phyloP scores from a whole-genome alignment of 2,113 vertebrate genomes.

The Sylvicapra grimmia region DNA sequence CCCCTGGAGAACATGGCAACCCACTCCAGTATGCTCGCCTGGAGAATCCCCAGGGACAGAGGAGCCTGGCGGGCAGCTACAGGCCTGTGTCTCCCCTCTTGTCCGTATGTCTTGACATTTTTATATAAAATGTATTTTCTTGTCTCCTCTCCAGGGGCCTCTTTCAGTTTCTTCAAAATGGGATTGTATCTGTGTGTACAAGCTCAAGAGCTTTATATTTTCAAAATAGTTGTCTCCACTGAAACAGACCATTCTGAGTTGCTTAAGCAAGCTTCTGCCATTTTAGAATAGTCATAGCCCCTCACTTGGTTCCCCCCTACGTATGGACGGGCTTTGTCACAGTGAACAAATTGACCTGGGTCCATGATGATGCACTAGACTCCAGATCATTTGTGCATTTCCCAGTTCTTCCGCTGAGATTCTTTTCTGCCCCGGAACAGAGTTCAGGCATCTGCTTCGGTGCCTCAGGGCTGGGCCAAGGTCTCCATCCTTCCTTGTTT shows the following conservation, averaged over 20 bases:
- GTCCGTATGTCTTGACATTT: neutral
- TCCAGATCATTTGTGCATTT: no score
- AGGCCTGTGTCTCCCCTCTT: no score
- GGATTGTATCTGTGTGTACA: no score
- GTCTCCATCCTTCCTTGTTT: neutral
- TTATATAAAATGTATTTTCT: neutral
- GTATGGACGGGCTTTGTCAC: no score
- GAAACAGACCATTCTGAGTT: neutral
- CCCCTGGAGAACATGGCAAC: neutral
- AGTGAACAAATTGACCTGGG: fast-evolving
- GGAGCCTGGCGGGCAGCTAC: neutral
- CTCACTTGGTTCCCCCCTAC: neutral
- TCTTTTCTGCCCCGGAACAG: neutral
- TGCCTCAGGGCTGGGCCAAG: neutral
- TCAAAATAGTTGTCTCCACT: neutral
- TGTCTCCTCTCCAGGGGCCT: no score
- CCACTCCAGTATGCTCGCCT: neutral
- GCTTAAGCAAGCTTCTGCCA: neutral
- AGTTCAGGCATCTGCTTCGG: fast-evolving
- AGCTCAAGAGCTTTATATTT: neutral
- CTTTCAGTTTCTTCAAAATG: neutral
- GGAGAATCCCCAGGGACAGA: neutral
- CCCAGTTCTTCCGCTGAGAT: fast-evolving
- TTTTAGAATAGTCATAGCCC: neutral
- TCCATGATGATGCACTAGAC: fast-evolving